Evolutionary conservation across 2,888 invertebrate genomes (phyloP), one percentile per base, ranked within the genome.

Genomic region (Hedya salicella): DNA sequence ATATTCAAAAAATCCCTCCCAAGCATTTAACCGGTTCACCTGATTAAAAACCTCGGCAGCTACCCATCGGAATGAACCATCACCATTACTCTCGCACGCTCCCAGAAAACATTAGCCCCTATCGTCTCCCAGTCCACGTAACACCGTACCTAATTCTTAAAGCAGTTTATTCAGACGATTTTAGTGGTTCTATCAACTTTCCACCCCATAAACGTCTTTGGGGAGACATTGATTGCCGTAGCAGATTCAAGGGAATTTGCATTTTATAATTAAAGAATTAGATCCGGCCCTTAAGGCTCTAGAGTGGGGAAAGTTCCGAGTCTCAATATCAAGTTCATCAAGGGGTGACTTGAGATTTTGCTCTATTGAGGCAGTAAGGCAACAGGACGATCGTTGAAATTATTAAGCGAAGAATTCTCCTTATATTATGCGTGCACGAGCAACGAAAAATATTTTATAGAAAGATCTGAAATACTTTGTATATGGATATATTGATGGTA

Each of bases 211-310:
- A 89, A 82, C 77, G 82, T 80, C 87, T 78, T 72, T 44, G 62
- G 82, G 84, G 86, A 72, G 74, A 73, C 86, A 86, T 88, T 84
- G 87, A 88, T 89, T 85, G 86, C 78, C 76, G 75, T 72, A 76
- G 75, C 75, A 70, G 77, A 80, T 79, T 78, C 79, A 76, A 70
- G 70, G 68, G 77, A 82, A 91, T 91, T 90, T 89, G 88, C 91
- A 91, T 91, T 88, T 91, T 91, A 91, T 91, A 91, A 91, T 91
- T 90, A 90, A 89, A 88, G 87, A 87, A 88, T 88, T 85, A 87
- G 81, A 83, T 80, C 63, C 75, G 70, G 74, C 48, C 66, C 66
- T 68, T 65, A 62, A 69, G 68, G 67, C 53, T 62, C 13, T 52
- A 40, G 32, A 50, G 62, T 62, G 60, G 54, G 66, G 66, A 61